Percentiles rank a stretch among this genome's conserved stretches.
Conservation (phyloP, 2,797 vertebrate genomes). For the Psittacula echo region DNA sequence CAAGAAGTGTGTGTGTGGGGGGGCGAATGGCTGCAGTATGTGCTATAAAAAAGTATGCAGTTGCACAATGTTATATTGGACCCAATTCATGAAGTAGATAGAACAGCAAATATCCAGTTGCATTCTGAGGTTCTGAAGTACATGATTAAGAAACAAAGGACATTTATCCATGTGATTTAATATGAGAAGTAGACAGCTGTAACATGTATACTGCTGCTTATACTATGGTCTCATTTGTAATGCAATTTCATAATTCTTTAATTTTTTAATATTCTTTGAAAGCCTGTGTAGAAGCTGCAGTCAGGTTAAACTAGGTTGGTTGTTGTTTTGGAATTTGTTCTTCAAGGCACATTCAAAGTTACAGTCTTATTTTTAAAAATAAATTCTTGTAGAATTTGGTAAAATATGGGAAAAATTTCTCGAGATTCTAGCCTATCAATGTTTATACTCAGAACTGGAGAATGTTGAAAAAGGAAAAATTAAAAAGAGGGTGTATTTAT, state of each 20-base stretch:
- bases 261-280: background rate
- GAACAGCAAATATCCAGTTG: background rate
- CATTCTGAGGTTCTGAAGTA: background rate
- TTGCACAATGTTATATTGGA: background rate
- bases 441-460: background rate
- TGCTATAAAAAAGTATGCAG: background rate
- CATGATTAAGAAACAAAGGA: background rate
- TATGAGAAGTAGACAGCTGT: background rate
- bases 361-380: background rate
- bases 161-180: background rate
- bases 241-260: background rate
- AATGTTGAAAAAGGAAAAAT: background rate
- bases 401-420: background rate
- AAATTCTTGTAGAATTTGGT: background rate
- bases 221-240: background rate
- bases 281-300: background rate
- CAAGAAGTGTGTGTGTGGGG: background rate
- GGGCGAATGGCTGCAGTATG: fast-evolving
- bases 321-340: background rate
- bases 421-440: background rate
- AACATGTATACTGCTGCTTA: background rate
- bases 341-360: background rate
- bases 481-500: background rate
- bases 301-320: background rate
- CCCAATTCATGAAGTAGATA: background rate